Conservation (phyloP, 2,113 vertebrate genomes). For the Syrmaticus mikado region DNA sequence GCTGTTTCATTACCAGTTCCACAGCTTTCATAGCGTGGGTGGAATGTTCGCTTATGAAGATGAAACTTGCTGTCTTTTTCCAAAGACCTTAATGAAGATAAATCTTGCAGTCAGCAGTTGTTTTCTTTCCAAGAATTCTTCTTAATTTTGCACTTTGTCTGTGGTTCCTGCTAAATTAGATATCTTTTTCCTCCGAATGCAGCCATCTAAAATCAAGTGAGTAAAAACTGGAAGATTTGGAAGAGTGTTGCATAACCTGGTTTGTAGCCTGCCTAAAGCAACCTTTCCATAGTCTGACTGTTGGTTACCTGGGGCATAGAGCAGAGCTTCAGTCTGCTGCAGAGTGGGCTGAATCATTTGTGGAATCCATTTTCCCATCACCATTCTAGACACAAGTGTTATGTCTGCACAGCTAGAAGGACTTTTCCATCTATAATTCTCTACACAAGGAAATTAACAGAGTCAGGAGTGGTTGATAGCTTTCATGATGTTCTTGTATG, state of each 20-base stretch:
- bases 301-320: neutral
- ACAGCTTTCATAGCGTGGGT: neutral
- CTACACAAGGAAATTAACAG: neutral
- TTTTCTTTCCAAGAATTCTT: constrained; percentile 42
- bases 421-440: neutral
- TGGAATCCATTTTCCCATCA: neutral
- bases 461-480: neutral
- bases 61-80: neutral
- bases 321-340: neutral
- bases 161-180: neutral
- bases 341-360: neutral
- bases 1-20: neutral
- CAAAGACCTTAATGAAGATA: constrained; percentile 39
- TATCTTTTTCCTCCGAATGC: constrained; percentile 4
- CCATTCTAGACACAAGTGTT: rapidly evolving
- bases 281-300: neutral
- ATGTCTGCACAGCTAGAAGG: neutral
- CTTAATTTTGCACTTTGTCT: constrained; percentile 30
- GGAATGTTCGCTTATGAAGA: neutral
- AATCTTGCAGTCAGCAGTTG: neutral
- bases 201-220: neutral
- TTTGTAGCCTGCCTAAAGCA: neutral
- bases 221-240: neutral
- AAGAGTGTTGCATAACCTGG: neutral
- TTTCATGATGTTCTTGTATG: neutral